Percentiles rank a stretch among this genome's conserved stretches.
These are phyloP conservation scores for Sarcophaga carnaria DNA, from an alignment of 2,888 invertebrate genomes.

Conservation along the genomic window DNA sequence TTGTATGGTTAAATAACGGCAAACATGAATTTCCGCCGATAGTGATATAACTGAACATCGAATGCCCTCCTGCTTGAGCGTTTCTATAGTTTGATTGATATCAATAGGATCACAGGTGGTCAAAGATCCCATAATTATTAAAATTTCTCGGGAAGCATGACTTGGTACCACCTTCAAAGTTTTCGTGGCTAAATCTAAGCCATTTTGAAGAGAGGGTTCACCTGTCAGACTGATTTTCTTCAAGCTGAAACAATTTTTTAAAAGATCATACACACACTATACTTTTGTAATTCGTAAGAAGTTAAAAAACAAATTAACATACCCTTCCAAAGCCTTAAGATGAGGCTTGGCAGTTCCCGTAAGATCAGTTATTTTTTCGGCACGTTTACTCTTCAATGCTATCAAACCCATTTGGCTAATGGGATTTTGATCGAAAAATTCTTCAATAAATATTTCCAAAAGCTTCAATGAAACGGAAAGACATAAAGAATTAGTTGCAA, in stretches of 20 bases:
- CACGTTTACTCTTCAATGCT: slow-evolving; percentile 94
- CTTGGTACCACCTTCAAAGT: slow-evolving; percentile 94
- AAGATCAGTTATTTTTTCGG: slow-evolving; percentile 95
- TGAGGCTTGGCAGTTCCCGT: slow-evolving; percentile 93
- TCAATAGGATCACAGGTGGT: slow-evolving; percentile 99
- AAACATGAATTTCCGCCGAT: slow-evolving; percentile 96
- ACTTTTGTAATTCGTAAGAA: neutral
- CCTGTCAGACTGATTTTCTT: slow-evolving; percentile 88
- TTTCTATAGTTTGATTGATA: slow-evolving; percentile 90
- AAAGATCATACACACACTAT: neutral
- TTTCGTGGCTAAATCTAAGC: slow-evolving; percentile 92
- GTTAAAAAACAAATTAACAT: slow-evolving; percentile 35
- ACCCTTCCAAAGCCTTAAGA: slow-evolving; percentile 86
- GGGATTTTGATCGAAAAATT: slow-evolving; percentile 99
- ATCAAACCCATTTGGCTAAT: slow-evolving; percentile 98
- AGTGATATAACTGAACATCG: slow-evolving; percentile 97
- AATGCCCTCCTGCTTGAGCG: slow-evolving; percentile 90
- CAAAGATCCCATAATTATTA: slow-evolving; percentile 95
- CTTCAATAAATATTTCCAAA: slow-evolving; percentile 95
- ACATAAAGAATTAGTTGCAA: neutral
- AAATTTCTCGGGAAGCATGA: slow-evolving; percentile 96
- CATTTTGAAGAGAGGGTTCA: slow-evolving; percentile 98
- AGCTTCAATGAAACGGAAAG: slow-evolving; percentile 84
- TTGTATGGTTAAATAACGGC: slow-evolving; percentile 91
- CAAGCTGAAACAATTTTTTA: slow-evolving; percentile 80